Evolutionary conservation across 2,797 vertebrate genomes (phyloP), one percentile per base, ranked within the genome.

Genomic region (Amazonetta brasiliensis): DNA sequence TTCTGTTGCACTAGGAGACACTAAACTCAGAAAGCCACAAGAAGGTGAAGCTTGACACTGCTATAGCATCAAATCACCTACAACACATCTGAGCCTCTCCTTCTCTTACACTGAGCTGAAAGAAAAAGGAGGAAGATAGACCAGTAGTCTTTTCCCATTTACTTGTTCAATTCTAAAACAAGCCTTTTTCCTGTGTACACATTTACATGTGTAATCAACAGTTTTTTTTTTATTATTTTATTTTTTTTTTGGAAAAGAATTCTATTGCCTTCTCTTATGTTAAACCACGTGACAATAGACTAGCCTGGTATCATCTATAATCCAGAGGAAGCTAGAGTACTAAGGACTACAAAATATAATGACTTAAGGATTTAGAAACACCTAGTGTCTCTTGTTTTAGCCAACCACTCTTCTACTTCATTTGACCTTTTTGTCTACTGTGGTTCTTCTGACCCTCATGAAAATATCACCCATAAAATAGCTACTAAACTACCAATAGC

Each of bases 201-300:
- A 23, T 4, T 11, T 19, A 7, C 5, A 58, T 11, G 20, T 9
- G 41, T 5, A 39, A n/a, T 6, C 33, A 23, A 2, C 1, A 0
- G 30, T 21, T 76, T 2, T 44, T 21, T 26, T 4, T 33, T 19
- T 30, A 58, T 46, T 46, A 6, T 11, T 43, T 43, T 43, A 43
- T 18, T 43, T 43, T 39, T 19, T 39, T n/a, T 33, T 25, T 52
- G 5, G 26, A 88, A 26, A 64, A 76, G 4, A 80, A 77, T 31
- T 8, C 6, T 14, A 46, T 8, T 58, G 8, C 12, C 76, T 63
- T 71, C 7, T 30, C 13, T 16, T 31, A 5, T 23, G 30, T 28
- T 46, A 62, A 78, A 62, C 8, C 56, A 11, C 15, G 17, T 11
- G 12, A 43, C 2, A 37, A 9, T 0, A 50, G 39, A 89, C 17